A percentile compares a stretch with the other conserved stretches of the same genome.
Evolutionary conservation across 2,113 vertebrate genomes (phyloP).

Genomic region (Camarhynchus parvulus): DNA sequence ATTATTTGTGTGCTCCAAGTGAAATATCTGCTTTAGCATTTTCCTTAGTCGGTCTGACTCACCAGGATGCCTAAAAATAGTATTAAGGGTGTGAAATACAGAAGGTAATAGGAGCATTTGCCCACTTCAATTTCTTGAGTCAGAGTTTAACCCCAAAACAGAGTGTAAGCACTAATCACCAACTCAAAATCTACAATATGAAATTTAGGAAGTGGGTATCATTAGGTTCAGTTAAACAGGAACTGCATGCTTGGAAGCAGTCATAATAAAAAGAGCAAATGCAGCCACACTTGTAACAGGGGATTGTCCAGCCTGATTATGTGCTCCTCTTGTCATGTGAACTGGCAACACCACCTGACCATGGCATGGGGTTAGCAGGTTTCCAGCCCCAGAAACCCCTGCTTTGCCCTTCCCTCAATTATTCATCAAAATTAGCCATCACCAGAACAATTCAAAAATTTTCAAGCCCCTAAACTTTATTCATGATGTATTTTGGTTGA

Average conservation of each 20-base stretch:
- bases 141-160: not conserved
- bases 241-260: not conserved
- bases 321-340: not conserved
- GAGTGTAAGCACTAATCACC: not conserved
- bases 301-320: not conserved
- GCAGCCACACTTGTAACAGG: not conserved
- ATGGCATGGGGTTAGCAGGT: not conserved
- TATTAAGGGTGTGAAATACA: not conserved
- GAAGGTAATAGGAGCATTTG: not conserved
- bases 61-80: not conserved
- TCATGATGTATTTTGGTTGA: not conserved
- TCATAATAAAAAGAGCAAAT: not conserved
- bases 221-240: not conserved
- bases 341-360: not conserved
- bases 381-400: not conserved
- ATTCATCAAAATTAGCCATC: not conserved
- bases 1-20: not conserved
- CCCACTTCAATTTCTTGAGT: not conserved
- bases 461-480: not conserved
- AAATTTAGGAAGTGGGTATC: not conserved
- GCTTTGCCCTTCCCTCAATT: not conserved
- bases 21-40: not conserved
- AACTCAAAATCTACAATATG: not conserved
- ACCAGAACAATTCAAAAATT: not conserved
- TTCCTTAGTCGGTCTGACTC: not conserved